Base-by-base conservation (phyloP, 1,140 invertebrate species). In the Harpegnathos saltator region DNA sequence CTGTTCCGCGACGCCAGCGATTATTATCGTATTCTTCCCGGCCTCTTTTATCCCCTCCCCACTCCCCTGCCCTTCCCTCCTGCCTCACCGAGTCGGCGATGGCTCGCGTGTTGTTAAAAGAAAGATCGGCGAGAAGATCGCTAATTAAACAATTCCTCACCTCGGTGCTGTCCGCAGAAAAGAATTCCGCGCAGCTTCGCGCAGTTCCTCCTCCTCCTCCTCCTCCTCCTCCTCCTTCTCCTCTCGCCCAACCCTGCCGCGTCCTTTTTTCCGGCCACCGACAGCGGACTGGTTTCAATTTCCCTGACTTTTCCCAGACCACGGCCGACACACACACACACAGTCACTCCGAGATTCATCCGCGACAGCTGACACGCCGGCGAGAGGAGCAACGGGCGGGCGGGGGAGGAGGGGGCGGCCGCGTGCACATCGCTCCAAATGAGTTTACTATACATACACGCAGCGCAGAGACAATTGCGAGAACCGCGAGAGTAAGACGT, bases 401-500 rank as follows among this genome's bases (percentile, higher is more conserved):
- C n/a, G n/a, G n/a, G n/a, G n/a, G n/a, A n/a, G n/a, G n/a, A n/a
- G n/a, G n/a, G n/a, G n/a, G 3, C 38, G n/a, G 4, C 7, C 56
- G 56, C 24, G 56, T 17, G 3, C 52, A 54, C 77, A 38, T 24
- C 48, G 44, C 48, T 38, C 26, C 15, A 44, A 74, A 48, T 54
- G 52, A 80, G 38, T 56, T 80, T n/a, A 19, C 54, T 58, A n/a
- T 80, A 71, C 33, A n/a, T 80, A 71, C 33, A 80, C 22, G 9
- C 65, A 33, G 33, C 29, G 65, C n/a, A n/a, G 24, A 80, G 75
- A 80, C 75, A 80, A 80, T 80, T 65, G 52, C n/a, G 52, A 88
- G 65, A 82, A 77, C 17, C 22, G 38, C 24, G 38, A 33, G 52
- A 61, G 38, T 77, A 84, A 83, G 82, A 91, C 89, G 91, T 87